phyloP scores from a whole-genome alignment of 2,797 vertebrate species.

The Hylomyscus alleni region DNA sequence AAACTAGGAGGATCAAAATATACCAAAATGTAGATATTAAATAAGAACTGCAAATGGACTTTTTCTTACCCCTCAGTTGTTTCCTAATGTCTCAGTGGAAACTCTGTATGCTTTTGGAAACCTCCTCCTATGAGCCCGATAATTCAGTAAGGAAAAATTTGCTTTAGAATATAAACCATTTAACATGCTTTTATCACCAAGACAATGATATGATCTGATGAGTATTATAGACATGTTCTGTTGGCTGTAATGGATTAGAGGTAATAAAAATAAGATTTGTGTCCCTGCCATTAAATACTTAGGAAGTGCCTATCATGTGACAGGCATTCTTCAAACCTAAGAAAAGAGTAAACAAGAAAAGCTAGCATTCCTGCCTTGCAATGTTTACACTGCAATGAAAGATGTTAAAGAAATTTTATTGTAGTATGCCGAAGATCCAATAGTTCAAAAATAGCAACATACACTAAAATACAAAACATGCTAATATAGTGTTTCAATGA shows the following conservation, averaged over 20 bases:
- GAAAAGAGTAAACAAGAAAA: neutral
- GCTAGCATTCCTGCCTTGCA: neutral
- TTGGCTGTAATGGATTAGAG: neutral
- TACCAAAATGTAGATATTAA: neutral
- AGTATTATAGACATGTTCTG: neutral
- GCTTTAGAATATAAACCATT: neutral
- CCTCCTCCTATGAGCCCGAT: neutral
- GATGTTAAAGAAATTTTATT: conserved; percentile 26
- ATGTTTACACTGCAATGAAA: neutral
- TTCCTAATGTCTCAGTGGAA: neutral
- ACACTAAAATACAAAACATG: neutral
- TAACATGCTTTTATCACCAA: neutral
- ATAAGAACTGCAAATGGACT: neutral
- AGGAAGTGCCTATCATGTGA: neutral
- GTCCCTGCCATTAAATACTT: neutral
- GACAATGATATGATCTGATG: neutral
- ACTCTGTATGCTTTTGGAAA: neutral
- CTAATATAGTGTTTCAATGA: neutral
- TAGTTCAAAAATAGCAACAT: neutral
- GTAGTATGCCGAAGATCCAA: neutral
- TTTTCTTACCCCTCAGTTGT: neutral
- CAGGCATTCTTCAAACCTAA: neutral
- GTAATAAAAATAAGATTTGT: neutral
- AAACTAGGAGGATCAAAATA: conserved; percentile 2
- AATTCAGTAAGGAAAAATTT: conserved; percentile 1